Conservation (phyloP, 2,797 vertebrate species). For the Pantherophis vulpinus region DNA sequence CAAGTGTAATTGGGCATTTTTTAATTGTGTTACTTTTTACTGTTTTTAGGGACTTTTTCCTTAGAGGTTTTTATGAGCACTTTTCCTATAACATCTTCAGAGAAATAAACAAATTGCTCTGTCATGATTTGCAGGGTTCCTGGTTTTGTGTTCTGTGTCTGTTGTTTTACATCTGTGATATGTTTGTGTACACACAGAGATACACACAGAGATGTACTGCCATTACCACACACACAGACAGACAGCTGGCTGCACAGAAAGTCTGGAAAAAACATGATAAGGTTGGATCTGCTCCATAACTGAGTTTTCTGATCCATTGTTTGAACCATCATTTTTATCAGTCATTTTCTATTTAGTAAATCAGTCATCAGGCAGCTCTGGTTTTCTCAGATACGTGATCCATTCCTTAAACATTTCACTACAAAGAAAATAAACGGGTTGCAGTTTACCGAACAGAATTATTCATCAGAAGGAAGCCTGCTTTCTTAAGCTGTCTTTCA, state of each 20-base stretch:
- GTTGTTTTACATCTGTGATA: slow-evolving; percentile 12
- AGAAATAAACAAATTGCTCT: slow-evolving; percentile 32
- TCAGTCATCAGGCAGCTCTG: slow-evolving; percentile 7
- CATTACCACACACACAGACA: not conserved
- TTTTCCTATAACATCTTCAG: slow-evolving; percentile 25
- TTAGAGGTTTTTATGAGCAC: slow-evolving; percentile 3
- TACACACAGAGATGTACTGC: not conserved
- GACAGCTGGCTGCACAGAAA: not conserved
- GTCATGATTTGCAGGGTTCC: slow-evolving; percentile 27
- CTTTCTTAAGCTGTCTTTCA: slow-evolving; percentile 37
- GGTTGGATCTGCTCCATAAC: slow-evolving; percentile 31
- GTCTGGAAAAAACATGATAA: not conserved
- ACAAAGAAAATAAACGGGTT: slow-evolving; percentile 38
- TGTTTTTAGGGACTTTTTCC: slow-evolving; percentile 6
- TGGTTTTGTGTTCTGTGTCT: slow-evolving; percentile 7
- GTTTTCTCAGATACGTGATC: slow-evolving; percentile 24
- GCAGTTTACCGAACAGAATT: slow-evolving; percentile 45
- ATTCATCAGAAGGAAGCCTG: slow-evolving; percentile 37
- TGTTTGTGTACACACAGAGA: not conserved
- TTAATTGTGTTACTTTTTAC: not conserved
- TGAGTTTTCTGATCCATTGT: slow-evolving; percentile 19
- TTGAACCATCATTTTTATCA: slow-evolving; percentile 49
- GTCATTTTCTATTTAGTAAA: slow-evolving; percentile 43
- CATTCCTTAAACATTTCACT: slow-evolving; percentile 36
- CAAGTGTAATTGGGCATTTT: slow-evolving; percentile 27